Conservation (phyloP, 2,888 invertebrate species). For the Tipula unca region DNA sequence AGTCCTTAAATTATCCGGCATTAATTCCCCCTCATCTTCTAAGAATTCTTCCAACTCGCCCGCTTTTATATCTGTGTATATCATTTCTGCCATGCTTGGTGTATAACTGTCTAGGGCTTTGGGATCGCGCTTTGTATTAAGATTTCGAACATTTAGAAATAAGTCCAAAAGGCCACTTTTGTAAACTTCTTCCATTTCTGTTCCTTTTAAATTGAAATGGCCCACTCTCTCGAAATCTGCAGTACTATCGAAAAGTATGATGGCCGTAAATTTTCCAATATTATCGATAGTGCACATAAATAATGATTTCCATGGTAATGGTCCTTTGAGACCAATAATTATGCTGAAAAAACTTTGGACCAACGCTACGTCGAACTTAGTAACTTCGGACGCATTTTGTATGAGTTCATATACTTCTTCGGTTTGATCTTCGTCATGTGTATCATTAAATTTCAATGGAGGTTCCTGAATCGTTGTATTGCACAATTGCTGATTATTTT, state of each 20-base stretch:
- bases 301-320: background rate
- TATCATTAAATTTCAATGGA: too few relatives aligned
- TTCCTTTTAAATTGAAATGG: background rate
- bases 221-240: background rate
- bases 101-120: background rate
- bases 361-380: background rate
- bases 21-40: too few relatives aligned
- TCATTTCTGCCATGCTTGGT: background rate
- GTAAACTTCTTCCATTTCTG: background rate
- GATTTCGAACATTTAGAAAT: background rate
- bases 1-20: too few relatives aligned
- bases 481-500: too few relatives aligned
- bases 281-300: background rate
- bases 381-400: background rate
- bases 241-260: background rate
- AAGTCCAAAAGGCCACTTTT: background rate
- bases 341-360: background rate
- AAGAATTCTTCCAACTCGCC: too few relatives aligned
- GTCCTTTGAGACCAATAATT: background rate
- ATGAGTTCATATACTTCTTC: background rate
- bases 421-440: too few relatives aligned
- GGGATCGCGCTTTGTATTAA: background rate
- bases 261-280: background rate
- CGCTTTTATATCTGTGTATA: too few relatives aligned
- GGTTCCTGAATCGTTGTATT: too few relatives aligned